phyloP scores from a whole-genome alignment of 2,113 vertebrate genomes.

The Atlantisia rogersi region DNA sequence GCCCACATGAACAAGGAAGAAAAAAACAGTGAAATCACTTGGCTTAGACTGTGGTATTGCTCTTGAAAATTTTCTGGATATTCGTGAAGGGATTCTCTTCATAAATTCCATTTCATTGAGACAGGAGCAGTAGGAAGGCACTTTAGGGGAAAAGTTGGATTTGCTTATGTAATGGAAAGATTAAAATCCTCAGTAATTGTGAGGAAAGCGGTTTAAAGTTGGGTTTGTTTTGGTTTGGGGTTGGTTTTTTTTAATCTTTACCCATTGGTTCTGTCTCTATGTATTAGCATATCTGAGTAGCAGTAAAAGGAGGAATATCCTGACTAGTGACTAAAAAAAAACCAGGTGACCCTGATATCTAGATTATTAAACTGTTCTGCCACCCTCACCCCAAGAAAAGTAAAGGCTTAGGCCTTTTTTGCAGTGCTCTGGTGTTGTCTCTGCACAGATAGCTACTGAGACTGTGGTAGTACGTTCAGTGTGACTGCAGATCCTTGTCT shows the following conservation, averaged over 20 bases:
- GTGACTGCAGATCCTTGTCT: neutral
- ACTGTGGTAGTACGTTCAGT: fast-evolving
- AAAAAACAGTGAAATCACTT: neutral
- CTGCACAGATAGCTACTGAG: neutral
- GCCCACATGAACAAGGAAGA: neutral
- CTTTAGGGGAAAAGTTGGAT: neutral
- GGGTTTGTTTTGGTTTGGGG: no score
- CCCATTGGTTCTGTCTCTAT: neutral
- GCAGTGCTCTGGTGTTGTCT: neutral
- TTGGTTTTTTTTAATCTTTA: neutral
- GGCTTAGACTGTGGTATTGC: neutral
- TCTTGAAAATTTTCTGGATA: neutral
- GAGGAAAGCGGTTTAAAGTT: neutral
- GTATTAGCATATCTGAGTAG: neutral
- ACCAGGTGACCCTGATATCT: neutral
- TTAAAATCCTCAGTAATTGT: neutral
- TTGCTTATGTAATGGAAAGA: neutral
- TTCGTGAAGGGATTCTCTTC: neutral
- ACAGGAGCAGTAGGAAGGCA: neutral
- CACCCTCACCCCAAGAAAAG: neutral
- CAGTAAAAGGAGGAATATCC: neutral
- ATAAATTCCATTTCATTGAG: neutral
- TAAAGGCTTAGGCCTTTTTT: neutral
- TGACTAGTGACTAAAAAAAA: neutral
- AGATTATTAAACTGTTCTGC: neutral